A percentile compares a stretch with the other conserved stretches of the same genome.
These are phyloP conservation scores for Pachypanchax playfairii DNA, from an alignment of 2,113 vertebrate genomes.

Conservation along the genomic window DNA sequence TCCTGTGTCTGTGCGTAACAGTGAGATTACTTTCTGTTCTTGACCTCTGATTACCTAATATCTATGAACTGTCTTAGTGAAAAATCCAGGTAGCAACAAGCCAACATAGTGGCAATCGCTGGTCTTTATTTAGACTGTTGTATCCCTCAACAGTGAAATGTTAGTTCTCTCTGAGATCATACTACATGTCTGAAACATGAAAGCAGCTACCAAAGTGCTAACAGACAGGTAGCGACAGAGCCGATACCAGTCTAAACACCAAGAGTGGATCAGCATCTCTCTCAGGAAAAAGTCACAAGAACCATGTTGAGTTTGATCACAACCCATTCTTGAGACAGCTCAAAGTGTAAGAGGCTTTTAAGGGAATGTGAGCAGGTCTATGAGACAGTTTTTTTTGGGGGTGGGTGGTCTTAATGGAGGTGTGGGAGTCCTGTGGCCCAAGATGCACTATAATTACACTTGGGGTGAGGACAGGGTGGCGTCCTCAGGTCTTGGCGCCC, in stretches of 20 bases:
- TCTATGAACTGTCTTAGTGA: constrained; percentile 27
- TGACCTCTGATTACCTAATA: constrained; percentile 28
- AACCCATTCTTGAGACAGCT: constrained; percentile 50
- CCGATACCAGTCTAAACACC: constrained; percentile 52
- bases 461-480: constrained; percentile 77
- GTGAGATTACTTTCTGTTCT: constrained; percentile 19
- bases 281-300: constrained; percentile 47
- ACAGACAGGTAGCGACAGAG: constrained; percentile 64
- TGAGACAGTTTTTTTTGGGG: constrained; percentile 19
- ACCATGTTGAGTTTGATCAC: constrained; percentile 51
- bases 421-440: constrained; percentile 40
- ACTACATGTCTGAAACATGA: constrained; percentile 33
- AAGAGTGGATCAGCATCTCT: constrained; percentile 47
- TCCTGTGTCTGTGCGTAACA: constrained; percentile 18
- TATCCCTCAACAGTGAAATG: constrained; percentile 46
- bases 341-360: constrained; percentile 30
- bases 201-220: constrained; percentile 32
- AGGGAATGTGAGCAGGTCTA: constrained; percentile 45
- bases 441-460: constrained; percentile 78
- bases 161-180: constrained; percentile 35
- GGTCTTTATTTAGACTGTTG: constrained; percentile 57
- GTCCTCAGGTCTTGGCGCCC: constrained; percentile 77
- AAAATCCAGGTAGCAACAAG: constrained; percentile 46
- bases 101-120: constrained; percentile 36
- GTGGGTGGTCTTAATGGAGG: constrained; percentile 54